phyloP scores from a whole-genome alignment of 2,888 invertebrate species.

The Aphrophora alni region DNA sequence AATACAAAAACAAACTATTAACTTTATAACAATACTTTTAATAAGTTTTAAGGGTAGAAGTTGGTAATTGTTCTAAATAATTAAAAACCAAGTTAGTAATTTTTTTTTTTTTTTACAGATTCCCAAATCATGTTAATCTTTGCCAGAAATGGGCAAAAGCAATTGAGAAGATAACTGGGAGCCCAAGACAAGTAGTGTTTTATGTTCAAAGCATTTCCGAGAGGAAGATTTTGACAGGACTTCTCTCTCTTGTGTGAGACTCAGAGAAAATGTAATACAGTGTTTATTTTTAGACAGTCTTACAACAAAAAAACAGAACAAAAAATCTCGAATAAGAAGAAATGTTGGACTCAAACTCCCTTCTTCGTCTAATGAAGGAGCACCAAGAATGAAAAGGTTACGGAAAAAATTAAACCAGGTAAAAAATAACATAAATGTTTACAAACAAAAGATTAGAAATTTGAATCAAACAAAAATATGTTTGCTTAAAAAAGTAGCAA shows the following conservation, averaged over 20 bases:
- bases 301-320: no score
- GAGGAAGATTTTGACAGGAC: constrained; percentile 11
- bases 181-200: not conserved
- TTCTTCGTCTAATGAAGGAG: not conserved
- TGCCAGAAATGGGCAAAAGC: constrained; percentile 27
- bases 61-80: no score
- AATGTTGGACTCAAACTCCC: not conserved
- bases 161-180: constrained; percentile 9
- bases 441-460: not conserved
- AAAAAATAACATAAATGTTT: not conserved
- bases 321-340: not conserved
- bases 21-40: no score
- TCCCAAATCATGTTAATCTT: constrained; percentile 15
- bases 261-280: constrained; percentile 15
- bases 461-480: not conserved
- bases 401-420: not conserved
- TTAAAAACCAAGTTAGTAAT: no score
- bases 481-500: not conserved
- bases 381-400: not conserved
- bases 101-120: not conserved
- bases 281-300: not conserved
- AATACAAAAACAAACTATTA: no score
- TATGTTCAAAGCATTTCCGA: constrained; percentile 11
- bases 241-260: constrained; percentile 6
- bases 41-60: no score